phyloP scores from a whole-genome alignment of 2,888 invertebrate species.

The Cybosia mesomella region DNA sequence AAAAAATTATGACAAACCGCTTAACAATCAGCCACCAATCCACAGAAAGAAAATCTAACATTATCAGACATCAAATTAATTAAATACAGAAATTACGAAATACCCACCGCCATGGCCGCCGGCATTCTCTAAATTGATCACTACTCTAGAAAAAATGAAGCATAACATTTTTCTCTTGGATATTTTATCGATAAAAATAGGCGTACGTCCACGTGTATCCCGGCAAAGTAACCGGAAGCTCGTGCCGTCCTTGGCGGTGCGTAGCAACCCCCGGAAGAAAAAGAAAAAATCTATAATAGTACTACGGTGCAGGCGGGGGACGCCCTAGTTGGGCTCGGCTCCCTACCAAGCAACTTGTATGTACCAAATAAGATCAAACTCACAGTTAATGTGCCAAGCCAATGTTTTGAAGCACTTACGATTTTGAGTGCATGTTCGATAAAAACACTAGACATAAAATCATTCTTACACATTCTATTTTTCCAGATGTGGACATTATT shows the following conservation, averaged over 20 bases:
- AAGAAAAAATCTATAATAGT: slow-evolving; percentile 79
- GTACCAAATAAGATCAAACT: slow-evolving; percentile 41
- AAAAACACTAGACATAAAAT: not conserved
- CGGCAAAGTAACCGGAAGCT: slow-evolving; percentile 69
- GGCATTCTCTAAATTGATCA: slow-evolving; percentile 43
- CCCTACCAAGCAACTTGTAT: slow-evolving; percentile 41
- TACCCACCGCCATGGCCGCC: slow-evolving; percentile 20
- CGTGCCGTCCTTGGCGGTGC: slow-evolving; percentile 72
- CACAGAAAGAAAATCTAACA: not conserved
- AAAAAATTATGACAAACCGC: not conserved
- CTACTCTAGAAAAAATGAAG: slow-evolving; percentile 35
- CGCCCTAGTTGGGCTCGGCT: slow-evolving; percentile 56
- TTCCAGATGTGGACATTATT: no score
- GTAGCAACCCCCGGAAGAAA: slow-evolving; percentile 74
- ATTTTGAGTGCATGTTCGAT: slow-evolving; percentile 6
- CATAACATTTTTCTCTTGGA: slow-evolving; percentile 43
- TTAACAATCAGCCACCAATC: not conserved
- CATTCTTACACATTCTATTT: not conserved
- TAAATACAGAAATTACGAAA: slow-evolving; percentile 13
- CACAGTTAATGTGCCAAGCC: slow-evolving; percentile 34
- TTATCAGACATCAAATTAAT: slow-evolving; percentile 21
- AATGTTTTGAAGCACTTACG: slow-evolving; percentile 28
- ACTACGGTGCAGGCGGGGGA: slow-evolving; percentile 65
- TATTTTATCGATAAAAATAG: slow-evolving; percentile 61
- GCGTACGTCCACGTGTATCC: slow-evolving; percentile 67